Evolutionary conservation across 2,888 invertebrate species (phyloP).

Genomic region (Belgica antarctica): DNA sequence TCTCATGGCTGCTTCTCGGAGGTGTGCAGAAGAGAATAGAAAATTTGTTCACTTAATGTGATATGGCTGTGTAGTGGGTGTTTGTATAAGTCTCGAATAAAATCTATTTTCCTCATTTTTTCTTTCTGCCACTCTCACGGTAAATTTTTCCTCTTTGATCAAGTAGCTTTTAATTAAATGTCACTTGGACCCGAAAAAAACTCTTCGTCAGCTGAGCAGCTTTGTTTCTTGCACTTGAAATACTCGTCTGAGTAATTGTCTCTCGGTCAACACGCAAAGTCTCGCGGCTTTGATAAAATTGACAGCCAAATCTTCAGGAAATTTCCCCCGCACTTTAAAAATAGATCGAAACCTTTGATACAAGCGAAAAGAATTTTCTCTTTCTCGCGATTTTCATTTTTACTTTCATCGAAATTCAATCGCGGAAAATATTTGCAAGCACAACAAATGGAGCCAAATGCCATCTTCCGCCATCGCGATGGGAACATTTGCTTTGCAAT

Average conservation of each 20-base stretch:
- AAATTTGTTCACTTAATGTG: constrained; percentile 28
- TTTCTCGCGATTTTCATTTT: no score
- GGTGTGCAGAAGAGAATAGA: constrained; percentile 5
- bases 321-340: not conserved
- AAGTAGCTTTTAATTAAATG: no score
- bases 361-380: no score
- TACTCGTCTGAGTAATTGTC: no score
- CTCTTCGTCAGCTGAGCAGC: no score
- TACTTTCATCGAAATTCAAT: no score
- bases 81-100: constrained; percentile 38
- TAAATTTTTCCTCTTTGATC: not conserved
- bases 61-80: constrained; percentile 42
- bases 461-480: not conserved
- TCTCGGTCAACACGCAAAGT: no score
- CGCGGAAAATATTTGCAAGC: no score
- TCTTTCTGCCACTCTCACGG: constrained; percentile 1
- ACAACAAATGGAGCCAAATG: no score
- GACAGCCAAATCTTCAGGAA: not conserved
- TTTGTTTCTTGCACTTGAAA: no score
- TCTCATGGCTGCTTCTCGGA: not conserved
- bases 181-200: no score
- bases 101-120: constrained; percentile 37
- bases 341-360: not conserved
- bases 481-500: not conserved
- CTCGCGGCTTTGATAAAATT: no score